Conservation (phyloP, 2,797 vertebrate species). For the Diplodus puntazzo region DNA sequence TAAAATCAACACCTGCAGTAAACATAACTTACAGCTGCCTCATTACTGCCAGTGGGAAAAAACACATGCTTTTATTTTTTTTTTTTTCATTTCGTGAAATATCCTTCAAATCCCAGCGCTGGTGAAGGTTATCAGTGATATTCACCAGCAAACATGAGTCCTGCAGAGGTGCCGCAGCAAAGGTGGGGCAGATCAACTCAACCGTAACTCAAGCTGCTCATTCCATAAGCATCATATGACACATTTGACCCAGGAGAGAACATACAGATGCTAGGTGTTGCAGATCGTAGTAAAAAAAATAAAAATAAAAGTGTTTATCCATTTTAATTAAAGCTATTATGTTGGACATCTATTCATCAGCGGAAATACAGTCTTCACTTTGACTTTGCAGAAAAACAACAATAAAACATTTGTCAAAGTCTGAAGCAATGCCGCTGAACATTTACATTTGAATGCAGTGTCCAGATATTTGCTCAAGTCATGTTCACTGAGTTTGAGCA, state of each 20-base stretch:
- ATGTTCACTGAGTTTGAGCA: background rate
- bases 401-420: too few relatives aligned
- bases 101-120: conserved; percentile 24
- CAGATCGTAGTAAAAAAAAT: too few relatives aligned
- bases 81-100: background rate
- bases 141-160: too few relatives aligned
- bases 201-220: background rate
- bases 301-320: background rate
- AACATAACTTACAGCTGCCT: conserved; percentile 62
- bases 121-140: too few relatives aligned
- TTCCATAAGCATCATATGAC: conserved; percentile 18
- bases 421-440: background rate
- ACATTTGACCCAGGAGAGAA: background rate
- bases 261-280: too few relatives aligned
- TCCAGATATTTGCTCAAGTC: background rate
- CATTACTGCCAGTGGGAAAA: conserved; percentile 38
- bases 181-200: background rate
- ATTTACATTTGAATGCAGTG: background rate
- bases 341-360: background rate
- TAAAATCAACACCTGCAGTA: conserved; percentile 79
- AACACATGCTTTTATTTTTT: background rate
- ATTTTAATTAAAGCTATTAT: background rate
- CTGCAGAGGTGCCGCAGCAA: conserved; percentile 17
- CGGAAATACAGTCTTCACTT: background rate
- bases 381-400: background rate